Evolutionary conservation across 2,797 vertebrate species (phyloP).

Genomic region (Macropus fuliginosus): DNA sequence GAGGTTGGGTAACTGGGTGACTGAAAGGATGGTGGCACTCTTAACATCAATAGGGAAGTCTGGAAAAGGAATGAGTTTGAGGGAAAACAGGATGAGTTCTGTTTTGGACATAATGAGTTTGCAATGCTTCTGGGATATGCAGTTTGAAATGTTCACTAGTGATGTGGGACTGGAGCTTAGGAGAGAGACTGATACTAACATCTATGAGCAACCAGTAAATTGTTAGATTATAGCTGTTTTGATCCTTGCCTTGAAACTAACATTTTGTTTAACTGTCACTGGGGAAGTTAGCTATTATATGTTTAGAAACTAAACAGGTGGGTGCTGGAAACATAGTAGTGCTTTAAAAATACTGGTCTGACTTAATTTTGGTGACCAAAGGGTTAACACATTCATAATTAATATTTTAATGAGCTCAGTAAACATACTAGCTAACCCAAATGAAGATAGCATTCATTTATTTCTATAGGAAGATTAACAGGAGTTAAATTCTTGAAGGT

Average conservation of each 20-base stretch:
- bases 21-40: background rate
- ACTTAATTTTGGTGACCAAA: background rate
- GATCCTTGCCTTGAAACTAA: background rate
- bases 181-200: background rate
- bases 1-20: background rate
- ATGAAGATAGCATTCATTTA: too few species aligned
- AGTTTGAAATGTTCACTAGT: background rate
- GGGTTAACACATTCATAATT: background rate
- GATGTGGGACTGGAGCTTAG: background rate
- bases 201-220: background rate
- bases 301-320: background rate
- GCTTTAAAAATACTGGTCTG: background rate
- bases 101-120: too few species aligned
- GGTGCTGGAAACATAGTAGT: background rate
- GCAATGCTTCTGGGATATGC: too few species aligned
- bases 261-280: background rate
- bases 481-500: background rate
- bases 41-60: background rate
- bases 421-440: background rate
- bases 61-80: background rate
- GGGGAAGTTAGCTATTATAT: background rate
- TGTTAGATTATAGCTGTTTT: background rate
- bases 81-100: background rate
- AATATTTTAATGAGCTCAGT: background rate
- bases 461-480: background rate